A percentile compares a stretch with the other conserved stretches of the same genome.
Conservation (phyloP, 1,140 invertebrate species). For the Melipona quadrifasciata region DNA sequence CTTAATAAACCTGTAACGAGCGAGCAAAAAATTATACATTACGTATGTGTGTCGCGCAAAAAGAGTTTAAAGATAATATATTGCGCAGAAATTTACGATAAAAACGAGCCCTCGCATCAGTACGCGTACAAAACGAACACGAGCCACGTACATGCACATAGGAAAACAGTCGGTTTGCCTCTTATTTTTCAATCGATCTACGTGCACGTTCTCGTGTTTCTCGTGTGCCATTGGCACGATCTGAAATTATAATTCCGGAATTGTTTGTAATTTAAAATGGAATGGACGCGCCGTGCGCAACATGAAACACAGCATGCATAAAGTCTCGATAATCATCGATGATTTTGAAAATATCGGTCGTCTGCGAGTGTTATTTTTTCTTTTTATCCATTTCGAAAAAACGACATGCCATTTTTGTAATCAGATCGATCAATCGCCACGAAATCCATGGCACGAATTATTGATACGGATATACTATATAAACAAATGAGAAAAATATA, state of each 20-base stretch:
- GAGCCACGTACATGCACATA: too few relatives aligned
- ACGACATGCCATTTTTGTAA: constrained; percentile 8
- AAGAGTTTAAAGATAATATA: neutral
- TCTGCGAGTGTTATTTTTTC: neutral
- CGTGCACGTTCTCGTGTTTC: neutral
- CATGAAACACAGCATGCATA: neutral
- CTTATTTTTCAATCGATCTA: neutral
- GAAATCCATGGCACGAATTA: neutral
- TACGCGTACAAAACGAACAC: neutral
- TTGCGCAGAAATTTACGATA: neutral
- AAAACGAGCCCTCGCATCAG: neutral
- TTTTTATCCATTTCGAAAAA: neutral
- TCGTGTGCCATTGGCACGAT: neutral
- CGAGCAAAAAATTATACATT: neutral
- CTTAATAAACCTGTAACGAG: constrained; percentile 4
- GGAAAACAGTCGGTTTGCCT: neutral
- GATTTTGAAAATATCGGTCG: neutral
- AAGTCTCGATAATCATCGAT: neutral
- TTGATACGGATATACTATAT: constrained; percentile 9
- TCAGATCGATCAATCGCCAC: neutral
- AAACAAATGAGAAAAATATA: constrained; percentile 47
- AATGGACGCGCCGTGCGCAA: neutral
- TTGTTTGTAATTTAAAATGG: neutral
- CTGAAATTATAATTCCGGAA: neutral
- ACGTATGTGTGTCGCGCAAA: neutral